Conservation (phyloP, 2,797 vertebrate genomes). For the Helicolenus hilgendorfi region DNA sequence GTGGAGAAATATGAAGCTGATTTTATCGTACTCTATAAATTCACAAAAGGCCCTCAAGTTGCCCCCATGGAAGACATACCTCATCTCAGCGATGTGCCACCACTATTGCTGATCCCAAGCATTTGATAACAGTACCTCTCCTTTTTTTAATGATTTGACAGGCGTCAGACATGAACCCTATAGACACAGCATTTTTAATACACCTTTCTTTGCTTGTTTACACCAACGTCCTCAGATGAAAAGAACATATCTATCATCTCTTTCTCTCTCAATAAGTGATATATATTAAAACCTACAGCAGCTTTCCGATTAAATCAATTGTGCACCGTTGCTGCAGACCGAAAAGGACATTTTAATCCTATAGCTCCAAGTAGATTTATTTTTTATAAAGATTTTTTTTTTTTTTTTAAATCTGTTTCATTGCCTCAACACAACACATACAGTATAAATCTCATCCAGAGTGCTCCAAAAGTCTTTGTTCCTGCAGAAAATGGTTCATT, state of each 20-base stretch:
- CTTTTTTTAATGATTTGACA: slow-evolving; percentile 92
- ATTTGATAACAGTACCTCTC: slow-evolving; percentile 92
- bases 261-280: slow-evolving; percentile 63
- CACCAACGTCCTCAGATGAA: slow-evolving; percentile 86
- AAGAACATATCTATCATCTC: slow-evolving; percentile 84
- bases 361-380: background rate
- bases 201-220: slow-evolving; percentile 92
- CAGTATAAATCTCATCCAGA: background rate
- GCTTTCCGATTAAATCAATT: slow-evolving; percentile 77
- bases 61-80: slow-evolving; percentile 89
- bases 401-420: background rate
- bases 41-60: slow-evolving; percentile 90
- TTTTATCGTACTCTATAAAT: slow-evolving; percentile 91
- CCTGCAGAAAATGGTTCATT: slow-evolving; percentile 17
- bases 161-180: slow-evolving; percentile 90
- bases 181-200: slow-evolving; percentile 86
- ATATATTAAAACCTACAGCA: slow-evolving; percentile 84
- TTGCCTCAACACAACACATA: slow-evolving; percentile 8
- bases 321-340: slow-evolving; percentile 34
- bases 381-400: background rate
- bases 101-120: slow-evolving; percentile 90
- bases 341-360: slow-evolving; percentile 26
- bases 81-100: slow-evolving; percentile 86
- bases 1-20: slow-evolving; percentile 91
- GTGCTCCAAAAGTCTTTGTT: slow-evolving; percentile 35